These are phyloP conservation scores for Calidris pygmaea DNA, from an alignment of 2,113 vertebrate species.

Conservation along the genomic window DNA sequence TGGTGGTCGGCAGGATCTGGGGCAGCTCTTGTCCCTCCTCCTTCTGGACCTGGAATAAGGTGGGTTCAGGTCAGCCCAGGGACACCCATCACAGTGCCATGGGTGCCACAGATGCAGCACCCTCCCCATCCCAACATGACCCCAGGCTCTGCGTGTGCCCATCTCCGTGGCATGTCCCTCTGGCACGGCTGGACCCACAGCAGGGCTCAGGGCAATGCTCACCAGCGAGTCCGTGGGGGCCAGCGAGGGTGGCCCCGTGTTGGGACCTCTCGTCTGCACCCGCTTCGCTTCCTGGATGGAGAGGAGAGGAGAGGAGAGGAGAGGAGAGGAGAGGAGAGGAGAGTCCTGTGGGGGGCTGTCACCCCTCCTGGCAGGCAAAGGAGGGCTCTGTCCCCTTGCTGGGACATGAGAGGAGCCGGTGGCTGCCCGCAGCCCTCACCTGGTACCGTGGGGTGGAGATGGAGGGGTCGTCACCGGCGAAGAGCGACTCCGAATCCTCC, in stretches of 20 bases:
- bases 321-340: not conserved
- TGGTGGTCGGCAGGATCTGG: not conserved
- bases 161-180: not conserved
- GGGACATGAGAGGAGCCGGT: accelerated
- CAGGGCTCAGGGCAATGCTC: not conserved
- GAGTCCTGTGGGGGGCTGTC: not conserved
- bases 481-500: not conserved
- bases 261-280: not conserved
- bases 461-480: slow-evolving; percentile 40
- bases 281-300: not conserved
- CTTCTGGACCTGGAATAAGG: not conserved
- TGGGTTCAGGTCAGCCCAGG: not conserved
- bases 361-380: not conserved
- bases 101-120: not conserved
- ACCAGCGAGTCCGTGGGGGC: not conserved
- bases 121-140: accelerated
- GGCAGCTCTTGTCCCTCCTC: not conserved
- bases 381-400: not conserved
- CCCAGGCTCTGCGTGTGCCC: not conserved
- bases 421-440: not conserved
- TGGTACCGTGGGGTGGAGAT: slow-evolving; percentile 26
- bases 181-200: accelerated
- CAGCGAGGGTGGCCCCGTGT: accelerated
- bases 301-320: not conserved
- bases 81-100: accelerated